Percentiles rank a stretch among this genome's conserved stretches.
Conservation (phyloP, 2,888 invertebrate genomes). For the Hypolimnas misippus region DNA sequence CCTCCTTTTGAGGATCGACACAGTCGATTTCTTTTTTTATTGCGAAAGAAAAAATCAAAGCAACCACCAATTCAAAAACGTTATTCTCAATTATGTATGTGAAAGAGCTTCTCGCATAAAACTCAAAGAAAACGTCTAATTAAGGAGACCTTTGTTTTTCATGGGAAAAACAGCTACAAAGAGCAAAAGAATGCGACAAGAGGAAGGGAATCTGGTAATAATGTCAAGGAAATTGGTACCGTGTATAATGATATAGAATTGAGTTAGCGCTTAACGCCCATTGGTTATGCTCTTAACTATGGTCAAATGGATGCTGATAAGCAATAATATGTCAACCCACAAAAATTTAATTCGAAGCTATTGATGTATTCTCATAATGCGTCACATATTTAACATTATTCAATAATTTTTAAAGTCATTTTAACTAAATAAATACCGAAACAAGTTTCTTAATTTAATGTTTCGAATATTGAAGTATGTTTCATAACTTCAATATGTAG, state of each 20-base stretch:
- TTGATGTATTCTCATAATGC: too few relatives aligned
- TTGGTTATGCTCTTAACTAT: too few relatives aligned
- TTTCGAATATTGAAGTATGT: too few relatives aligned
- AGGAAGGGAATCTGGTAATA: slow-evolving; percentile 25
- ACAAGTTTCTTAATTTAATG: too few relatives aligned
- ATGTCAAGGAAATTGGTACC: slow-evolving; percentile 31
- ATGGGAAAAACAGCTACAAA: slow-evolving; percentile 24
- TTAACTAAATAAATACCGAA: too few relatives aligned
- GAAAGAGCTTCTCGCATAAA: slow-evolving; percentile 26
- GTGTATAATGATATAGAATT: slow-evolving; percentile 2
- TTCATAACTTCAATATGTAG: too few relatives aligned
- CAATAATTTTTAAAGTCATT: too few relatives aligned
- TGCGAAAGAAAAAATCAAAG: slow-evolving; percentile 4
- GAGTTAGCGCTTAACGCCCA: neutral
- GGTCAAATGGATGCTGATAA: too few relatives aligned
- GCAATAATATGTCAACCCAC: too few relatives aligned
- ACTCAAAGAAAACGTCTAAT: slow-evolving; percentile 25
- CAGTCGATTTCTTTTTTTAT: neutral
- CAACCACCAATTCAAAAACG: slow-evolving; percentile 14
- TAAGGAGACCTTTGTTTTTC: slow-evolving; percentile 33
- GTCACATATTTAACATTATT: too few relatives aligned
- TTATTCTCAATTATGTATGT: slow-evolving; percentile 22
- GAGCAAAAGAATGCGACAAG: slow-evolving; percentile 28
- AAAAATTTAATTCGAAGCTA: too few relatives aligned
- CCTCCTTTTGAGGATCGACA: too few relatives aligned